Evolutionary conservation across 2,888 invertebrate genomes (phyloP).

Genomic region (Hemithea aestivaria): DNA sequence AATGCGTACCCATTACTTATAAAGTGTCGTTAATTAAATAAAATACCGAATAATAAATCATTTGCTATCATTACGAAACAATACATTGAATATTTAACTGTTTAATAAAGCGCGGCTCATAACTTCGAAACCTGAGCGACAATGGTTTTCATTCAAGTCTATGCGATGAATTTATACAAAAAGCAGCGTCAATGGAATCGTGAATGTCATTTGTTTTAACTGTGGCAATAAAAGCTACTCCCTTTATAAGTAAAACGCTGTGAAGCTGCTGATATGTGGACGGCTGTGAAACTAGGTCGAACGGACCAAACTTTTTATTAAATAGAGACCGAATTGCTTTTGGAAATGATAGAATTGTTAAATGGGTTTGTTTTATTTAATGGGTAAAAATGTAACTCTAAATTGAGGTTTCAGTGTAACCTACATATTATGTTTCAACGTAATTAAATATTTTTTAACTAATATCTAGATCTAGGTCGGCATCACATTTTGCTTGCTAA

Average conservation of each 20-base stretch:
- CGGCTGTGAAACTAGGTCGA: slow-evolving; percentile 33
- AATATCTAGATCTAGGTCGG: too few relatives aligned
- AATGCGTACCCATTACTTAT: too few relatives aligned
- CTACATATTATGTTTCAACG: too few relatives aligned
- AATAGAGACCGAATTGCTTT: slow-evolving; percentile 19
- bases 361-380: not conserved
- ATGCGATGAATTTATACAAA: slow-evolving; percentile 34
- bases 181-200: slow-evolving; percentile 33
- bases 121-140: slow-evolving; percentile 4
- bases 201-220: slow-evolving; percentile 45
- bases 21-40: too few relatives aligned
- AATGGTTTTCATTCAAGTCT: slow-evolving; percentile 22
- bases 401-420: too few relatives aligned
- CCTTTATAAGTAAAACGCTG: slow-evolving; percentile 41
- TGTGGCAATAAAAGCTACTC: slow-evolving; percentile 43
- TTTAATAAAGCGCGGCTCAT: not conserved
- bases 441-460: too few relatives aligned
- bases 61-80: too few relatives aligned
- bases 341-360: slow-evolving; percentile 15
- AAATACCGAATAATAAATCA: too few relatives aligned
- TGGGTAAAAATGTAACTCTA: too few relatives aligned
- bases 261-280: slow-evolving; percentile 39
- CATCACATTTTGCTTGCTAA: too few relatives aligned
- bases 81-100: too few relatives aligned
- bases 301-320: slow-evolving; percentile 32